Evolutionary conservation across 2,888 invertebrate species (phyloP).

Genomic region (Dicycla oo): DNA sequence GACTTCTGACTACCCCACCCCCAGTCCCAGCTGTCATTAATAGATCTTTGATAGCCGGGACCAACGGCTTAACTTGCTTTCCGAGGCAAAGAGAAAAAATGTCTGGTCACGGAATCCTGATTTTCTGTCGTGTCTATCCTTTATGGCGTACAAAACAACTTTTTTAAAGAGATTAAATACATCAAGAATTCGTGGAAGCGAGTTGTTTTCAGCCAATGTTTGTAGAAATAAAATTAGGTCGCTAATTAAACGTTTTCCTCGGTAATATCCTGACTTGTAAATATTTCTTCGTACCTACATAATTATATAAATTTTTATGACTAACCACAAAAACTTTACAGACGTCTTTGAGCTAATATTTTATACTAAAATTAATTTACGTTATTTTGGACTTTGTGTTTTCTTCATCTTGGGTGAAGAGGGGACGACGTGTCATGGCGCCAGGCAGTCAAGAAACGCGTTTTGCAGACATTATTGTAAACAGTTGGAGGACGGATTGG

Average conservation of each 20-base stretch:
- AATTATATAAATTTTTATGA: constrained; percentile 34
- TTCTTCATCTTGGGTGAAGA: neutral
- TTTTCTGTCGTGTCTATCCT: neutral
- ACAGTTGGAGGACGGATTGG: neutral
- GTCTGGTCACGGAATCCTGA: too few relatives aligned
- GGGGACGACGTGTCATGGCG: neutral
- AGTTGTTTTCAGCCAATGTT: constrained; percentile 45
- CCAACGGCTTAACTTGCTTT: too few relatives aligned
- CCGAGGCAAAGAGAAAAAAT: too few relatives aligned
- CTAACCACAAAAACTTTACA: constrained; percentile 1
- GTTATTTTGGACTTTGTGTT: neutral
- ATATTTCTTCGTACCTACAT: constrained; percentile 15
- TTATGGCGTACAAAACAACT: neutral
- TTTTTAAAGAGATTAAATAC: constrained; percentile 4
- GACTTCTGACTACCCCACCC: too few relatives aligned
- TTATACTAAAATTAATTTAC: constrained; percentile 22
- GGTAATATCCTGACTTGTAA: constrained; percentile 13
- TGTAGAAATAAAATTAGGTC: constrained; percentile 46
- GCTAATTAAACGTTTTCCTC: constrained; percentile 53
- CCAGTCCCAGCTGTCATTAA: too few relatives aligned
- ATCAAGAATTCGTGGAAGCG: constrained; percentile 10
- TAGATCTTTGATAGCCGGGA: too few relatives aligned
- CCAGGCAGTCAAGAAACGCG: neutral
- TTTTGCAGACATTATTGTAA: neutral
- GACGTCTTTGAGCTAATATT: constrained; percentile 2